Evolutionary conservation across 2,888 invertebrate species (phyloP), one percentile per base, ranked within the genome.

Genomic region (Choristoneura rosaceana): DNA sequence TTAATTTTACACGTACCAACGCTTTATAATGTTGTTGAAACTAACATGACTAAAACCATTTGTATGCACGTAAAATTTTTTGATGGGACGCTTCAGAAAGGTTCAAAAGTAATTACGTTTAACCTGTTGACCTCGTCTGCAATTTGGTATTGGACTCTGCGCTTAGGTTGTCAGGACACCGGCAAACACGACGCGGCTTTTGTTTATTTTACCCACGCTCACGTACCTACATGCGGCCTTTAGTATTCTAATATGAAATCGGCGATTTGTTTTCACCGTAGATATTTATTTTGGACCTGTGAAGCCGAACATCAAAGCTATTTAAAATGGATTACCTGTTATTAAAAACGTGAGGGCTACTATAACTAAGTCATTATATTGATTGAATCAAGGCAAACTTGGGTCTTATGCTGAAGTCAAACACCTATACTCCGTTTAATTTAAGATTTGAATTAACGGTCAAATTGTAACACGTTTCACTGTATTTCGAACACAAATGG

Each of bases 41-140:
- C 10, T 55, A 12, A 15, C 55, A 25, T 12, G 12, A 4, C 12
- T 17, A 25, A 17, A 7, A 10, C 17, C 34, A 33, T 58, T 17
- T 10, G 15, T 17, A 64, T 12, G 41, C 47, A 14, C 59, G 25
- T 25, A 12, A 10, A 25, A n/a, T 70, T 65, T 70, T 70, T 70
- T 52, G 15, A 33, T 50, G 4, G 38, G 33, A 8, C 60, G 60
- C 63, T 61, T 38, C 47, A 38, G 52, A 41, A 70, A 65, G 65
- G 70, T 50, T 66, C 43, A 65, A 70, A 70, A 61, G 65, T 65
- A 70, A 65, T 65, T 65, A 66, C 70, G 60, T 70, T 66, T 70
- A 65, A 70, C 70, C 70, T 70, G 70, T 70, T 70, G 70, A 65
- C 70, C 64, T 15, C 65, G 70, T 65, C 65, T 65, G 65, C 70